These are phyloP conservation scores for Leptinotarsa rubiginosa DNA, from an alignment of 2,888 invertebrate species.

Conservation along the genomic window DNA sequence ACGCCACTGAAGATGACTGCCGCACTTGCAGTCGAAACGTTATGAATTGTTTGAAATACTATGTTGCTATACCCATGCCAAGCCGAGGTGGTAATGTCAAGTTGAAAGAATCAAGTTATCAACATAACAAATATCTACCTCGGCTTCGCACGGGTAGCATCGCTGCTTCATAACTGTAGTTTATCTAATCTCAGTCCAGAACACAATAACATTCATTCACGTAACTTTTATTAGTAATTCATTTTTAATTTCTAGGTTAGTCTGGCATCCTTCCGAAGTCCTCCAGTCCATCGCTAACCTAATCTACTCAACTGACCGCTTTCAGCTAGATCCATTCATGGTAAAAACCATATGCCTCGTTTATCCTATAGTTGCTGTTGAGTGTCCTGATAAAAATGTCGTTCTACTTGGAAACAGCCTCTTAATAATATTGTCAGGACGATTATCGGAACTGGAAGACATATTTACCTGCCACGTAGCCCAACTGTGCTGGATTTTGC, in stretches of 20 bases:
- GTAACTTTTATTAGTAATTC: neutral
- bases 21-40: too few species aligned
- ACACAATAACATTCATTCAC: neutral
- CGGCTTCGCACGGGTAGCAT: too few species aligned
- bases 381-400: conserved; percentile 17
- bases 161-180: too few species aligned
- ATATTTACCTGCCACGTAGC: conserved; percentile 30
- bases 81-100: too few species aligned
- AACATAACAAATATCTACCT: too few species aligned
- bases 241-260: conserved; percentile 27
- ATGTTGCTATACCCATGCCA: too few species aligned
- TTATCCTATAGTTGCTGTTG: conserved; percentile 33
- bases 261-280: conserved; percentile 37
- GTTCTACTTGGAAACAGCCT: conserved; percentile 39
- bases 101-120: too few species aligned
- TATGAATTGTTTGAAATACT: too few species aligned
- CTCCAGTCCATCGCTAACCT: conserved; percentile 29
- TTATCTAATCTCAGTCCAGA: too few species aligned
- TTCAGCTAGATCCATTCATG: neutral
- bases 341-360: conserved; percentile 36
- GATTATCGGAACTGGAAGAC: conserved; percentile 23
- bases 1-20: too few species aligned
- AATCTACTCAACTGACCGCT: conserved; percentile 38
- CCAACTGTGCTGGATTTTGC: conserved; percentile 40
- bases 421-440: conserved; percentile 29